Evolutionary conservation across 2,888 invertebrate species (phyloP).

Genomic region (Toxonevra muliebris): DNA sequence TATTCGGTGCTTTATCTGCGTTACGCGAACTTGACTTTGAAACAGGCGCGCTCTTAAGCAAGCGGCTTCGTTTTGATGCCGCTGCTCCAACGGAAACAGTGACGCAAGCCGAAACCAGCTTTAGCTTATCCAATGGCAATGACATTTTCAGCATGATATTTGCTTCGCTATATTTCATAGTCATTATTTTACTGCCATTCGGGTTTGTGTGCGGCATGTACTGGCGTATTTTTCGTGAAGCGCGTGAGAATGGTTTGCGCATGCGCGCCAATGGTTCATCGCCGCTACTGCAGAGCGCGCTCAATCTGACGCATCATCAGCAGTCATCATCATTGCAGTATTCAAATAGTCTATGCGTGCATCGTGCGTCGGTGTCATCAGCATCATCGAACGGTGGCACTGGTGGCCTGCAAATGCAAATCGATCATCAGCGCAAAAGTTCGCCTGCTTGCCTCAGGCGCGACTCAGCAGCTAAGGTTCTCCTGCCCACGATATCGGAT

Average conservation of each 20-base stretch:
- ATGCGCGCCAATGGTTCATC: constrained; percentile 66
- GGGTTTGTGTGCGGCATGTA: constrained; percentile 65
- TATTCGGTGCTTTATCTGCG: constrained; percentile 64
- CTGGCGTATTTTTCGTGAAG: constrained; percentile 65
- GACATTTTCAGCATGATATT: constrained; percentile 52
- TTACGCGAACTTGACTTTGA: constrained; percentile 61
- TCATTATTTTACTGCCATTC: constrained; percentile 64
- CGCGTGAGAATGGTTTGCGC: constrained; percentile 63
- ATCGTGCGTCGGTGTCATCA: constrained; percentile 60
- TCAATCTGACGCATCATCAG: constrained; percentile 58
- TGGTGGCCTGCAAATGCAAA: constrained; percentile 62
- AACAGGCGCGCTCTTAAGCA: constrained; percentile 53
- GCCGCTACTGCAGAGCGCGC: constrained; percentile 63
- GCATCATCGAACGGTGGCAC: constrained; percentile 54
- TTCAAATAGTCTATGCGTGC: constrained; percentile 54
- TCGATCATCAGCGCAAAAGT: constrained; percentile 54
- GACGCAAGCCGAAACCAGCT: constrained; percentile 39
- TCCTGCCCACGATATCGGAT: constrained; percentile 58
- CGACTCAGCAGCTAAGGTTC: constrained; percentile 59
- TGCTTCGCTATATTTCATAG: constrained; percentile 61
- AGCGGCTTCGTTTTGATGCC: constrained; percentile 49
- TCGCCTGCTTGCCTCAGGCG: constrained; percentile 56
- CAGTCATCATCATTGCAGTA: constrained; percentile 44
- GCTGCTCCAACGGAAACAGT: neutral
- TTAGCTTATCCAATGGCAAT: constrained; percentile 43